Evolutionary conservation across 2,797 vertebrate species (phyloP).

Genomic region (Choloepus didactylus): DNA sequence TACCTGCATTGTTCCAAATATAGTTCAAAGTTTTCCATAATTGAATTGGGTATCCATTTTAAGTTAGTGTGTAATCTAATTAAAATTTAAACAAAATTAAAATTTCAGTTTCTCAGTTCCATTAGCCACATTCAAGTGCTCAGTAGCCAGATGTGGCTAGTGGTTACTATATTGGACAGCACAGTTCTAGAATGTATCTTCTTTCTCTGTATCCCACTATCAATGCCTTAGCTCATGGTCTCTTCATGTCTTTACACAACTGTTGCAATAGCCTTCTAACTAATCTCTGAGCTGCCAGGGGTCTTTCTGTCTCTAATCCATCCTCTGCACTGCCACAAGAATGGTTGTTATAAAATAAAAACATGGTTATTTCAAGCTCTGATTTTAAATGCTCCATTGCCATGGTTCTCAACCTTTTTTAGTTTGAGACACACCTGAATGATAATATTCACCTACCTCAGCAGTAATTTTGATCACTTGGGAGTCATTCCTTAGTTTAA

Average conservation of each 20-base stretch:
- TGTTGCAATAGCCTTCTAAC: neutral
- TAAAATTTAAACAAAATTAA: neutral
- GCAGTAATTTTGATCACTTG: neutral
- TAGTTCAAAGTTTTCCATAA: neutral
- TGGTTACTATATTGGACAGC: neutral
- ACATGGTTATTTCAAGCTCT: neutral
- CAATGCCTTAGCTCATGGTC: neutral
- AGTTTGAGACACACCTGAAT: neutral
- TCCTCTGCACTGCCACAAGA: neutral
- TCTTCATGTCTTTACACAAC: neutral
- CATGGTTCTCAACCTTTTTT: neutral
- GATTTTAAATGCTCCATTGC: neutral
- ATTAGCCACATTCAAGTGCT: neutral
- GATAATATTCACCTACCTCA: neutral
- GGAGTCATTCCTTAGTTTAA: neutral
- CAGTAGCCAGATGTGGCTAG: neutral
- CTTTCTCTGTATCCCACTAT: neutral
- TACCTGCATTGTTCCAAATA: neutral
- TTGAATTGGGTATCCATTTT: neutral
- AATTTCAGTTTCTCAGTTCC: neutral
- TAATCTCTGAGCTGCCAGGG: neutral
- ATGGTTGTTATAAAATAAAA: neutral
- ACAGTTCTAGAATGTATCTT: neutral
- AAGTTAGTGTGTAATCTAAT: neutral
- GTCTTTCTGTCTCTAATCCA: neutral